These are phyloP conservation scores for Eremobia ochroleuca DNA, from an alignment of 2,888 invertebrate genomes.

Conservation along the genomic window DNA sequence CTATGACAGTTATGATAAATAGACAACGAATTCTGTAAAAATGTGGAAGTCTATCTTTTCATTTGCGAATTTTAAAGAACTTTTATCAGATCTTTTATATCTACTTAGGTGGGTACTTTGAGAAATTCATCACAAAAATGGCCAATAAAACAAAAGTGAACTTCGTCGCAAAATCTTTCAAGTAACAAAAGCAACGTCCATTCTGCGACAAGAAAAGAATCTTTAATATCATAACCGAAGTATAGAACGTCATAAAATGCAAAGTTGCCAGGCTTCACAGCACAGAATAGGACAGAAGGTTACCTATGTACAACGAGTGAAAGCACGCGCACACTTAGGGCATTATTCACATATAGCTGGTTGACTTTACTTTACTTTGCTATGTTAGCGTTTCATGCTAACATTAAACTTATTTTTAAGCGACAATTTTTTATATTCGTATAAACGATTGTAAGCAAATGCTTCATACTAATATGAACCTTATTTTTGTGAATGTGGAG, in stretches of 20 bases:
- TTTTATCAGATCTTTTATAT: too few species aligned
- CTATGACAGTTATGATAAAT: too few species aligned
- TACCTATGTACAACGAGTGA: neutral
- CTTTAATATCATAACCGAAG: conserved; percentile 24
- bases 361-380: neutral
- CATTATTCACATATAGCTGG: neutral
- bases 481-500: neutral
- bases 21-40: too few species aligned
- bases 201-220: conserved; percentile 38
- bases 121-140: conserved; percentile 4
- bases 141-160: neutral
- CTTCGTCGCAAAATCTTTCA: conserved; percentile 7
- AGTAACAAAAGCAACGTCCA: conserved; percentile 13
- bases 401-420: neutral
- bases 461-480: neutral
- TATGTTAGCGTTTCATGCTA: too few species aligned
- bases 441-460: neutral
- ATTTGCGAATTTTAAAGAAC: too few species aligned
- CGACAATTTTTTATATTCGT: too few species aligned
- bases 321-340: neutral
- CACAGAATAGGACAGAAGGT: neutral
- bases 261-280: neutral
- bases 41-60: too few species aligned
- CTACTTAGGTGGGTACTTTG: too few species aligned
- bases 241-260: conserved; percentile 12